Conservation (phyloP, 2,888 invertebrate genomes). For the Drosophila ezoana region DNA sequence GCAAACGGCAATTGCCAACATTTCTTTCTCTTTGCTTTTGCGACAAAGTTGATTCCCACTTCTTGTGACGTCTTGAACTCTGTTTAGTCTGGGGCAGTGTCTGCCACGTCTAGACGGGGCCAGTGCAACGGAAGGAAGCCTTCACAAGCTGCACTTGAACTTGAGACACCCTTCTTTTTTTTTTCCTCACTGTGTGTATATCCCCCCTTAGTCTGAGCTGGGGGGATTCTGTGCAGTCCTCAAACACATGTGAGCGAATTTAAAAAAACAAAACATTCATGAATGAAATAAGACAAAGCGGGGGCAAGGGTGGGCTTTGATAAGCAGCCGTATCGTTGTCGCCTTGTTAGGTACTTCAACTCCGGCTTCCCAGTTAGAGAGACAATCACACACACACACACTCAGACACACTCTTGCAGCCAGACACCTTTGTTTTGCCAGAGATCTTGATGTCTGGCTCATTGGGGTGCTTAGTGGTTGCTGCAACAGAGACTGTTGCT, state of each 20-base stretch:
- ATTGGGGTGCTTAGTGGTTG: conserved; percentile 56
- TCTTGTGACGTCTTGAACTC: conserved; percentile 43
- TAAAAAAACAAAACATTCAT: conserved; percentile 45
- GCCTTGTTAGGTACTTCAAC: conserved; percentile 29
- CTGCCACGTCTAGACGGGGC: conserved; percentile 43
- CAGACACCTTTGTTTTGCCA: conserved; percentile 69
- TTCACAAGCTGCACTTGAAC: conserved; percentile 71
- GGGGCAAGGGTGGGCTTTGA: conserved; percentile 6
- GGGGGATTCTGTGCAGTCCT: conserved; percentile 21
- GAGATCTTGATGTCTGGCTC: conserved; percentile 70
- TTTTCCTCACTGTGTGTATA: no score
- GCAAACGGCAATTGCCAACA: conserved; percentile 35
- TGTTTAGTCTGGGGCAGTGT: conserved; percentile 47
- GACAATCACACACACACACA: conserved; percentile 9
- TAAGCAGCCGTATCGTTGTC: conserved; percentile 41
- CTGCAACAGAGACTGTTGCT: conserved; percentile 10
- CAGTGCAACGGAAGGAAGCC: conserved; percentile 47
- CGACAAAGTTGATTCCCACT: conserved; percentile 38
- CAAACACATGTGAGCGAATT: conserved; percentile 21
- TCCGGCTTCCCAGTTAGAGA: conserved; percentile 6
- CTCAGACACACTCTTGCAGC: conserved; percentile 19
- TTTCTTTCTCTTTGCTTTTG: conserved; percentile 13
- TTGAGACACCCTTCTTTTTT: conserved; percentile 50
- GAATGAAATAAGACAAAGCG: conserved; percentile 35
- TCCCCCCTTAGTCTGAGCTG: no score